Conservation (phyloP, 37 sponge, comb jelly and placozoan genomes). For the Eunapius fragilis region DNA sequence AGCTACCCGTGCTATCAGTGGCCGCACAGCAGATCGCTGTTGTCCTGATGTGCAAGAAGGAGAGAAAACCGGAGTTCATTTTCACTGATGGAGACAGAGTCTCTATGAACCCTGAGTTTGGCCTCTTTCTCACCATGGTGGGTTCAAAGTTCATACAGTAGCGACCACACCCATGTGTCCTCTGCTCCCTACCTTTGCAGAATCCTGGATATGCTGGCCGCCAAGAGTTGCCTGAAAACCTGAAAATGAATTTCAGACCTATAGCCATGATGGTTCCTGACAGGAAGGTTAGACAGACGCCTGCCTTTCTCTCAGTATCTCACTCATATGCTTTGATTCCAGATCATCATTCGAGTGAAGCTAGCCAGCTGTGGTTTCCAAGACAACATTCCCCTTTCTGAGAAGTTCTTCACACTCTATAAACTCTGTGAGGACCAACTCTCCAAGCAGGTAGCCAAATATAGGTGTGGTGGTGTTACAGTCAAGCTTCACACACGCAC, state of each 20-base stretch:
- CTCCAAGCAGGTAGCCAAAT: conserved; percentile 81
- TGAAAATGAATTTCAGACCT: conserved; percentile 98
- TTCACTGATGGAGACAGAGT: conserved; percentile 98
- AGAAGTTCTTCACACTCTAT: conserved; percentile 98
- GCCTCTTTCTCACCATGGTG: conserved; percentile 98
- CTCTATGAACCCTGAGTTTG: conserved; percentile 96
- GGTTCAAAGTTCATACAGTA: neutral
- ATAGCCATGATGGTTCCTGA: conserved; percentile 99
- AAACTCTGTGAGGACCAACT: conserved; percentile 99
- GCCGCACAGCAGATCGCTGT: conserved; percentile 99
- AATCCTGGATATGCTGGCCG: conserved; percentile 99
- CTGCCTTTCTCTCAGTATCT: neutral
- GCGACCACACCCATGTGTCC: no score
- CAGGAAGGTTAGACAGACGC: conserved; percentile 80
- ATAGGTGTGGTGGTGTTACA: neutral
- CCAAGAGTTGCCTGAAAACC: conserved; percentile 97
- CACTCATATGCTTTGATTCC: neutral
- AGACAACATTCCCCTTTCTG: conserved; percentile 87
- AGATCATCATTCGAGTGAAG: conserved; percentile 99
- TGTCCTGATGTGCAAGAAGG: conserved; percentile 94
- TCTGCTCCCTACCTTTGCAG: conserved; percentile 18
- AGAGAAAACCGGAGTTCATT: conserved; percentile 94
- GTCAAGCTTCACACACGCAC: neutral
- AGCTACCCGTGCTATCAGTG: conserved; percentile 97
- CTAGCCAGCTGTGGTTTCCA: conserved; percentile 97